Conservation (phyloP, 2,797 vertebrate species). For the Amazona finschi region DNA sequence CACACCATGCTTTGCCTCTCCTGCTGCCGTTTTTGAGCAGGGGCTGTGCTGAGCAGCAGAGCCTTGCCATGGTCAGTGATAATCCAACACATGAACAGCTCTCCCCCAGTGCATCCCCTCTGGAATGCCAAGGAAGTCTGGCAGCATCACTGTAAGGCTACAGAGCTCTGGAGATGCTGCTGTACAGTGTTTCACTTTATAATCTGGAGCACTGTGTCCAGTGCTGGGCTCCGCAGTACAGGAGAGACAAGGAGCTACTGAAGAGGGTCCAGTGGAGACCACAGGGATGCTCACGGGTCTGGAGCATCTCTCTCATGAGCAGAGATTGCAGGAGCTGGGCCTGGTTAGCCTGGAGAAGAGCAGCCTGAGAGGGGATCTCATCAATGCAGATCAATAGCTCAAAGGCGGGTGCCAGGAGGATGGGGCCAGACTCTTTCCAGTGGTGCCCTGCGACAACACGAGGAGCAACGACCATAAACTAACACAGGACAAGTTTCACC, state of each 20-base stretch:
- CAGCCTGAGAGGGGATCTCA: not conserved
- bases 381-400: not conserved
- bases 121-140: not conserved
- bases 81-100: not conserved
- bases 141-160: not conserved
- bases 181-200: not conserved
- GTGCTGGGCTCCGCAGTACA: not conserved
- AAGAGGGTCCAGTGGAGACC: not conserved
- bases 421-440: not conserved
- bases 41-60: not conserved
- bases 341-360: not conserved
- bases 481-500: not conserved
- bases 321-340: not conserved
- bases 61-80: not conserved
- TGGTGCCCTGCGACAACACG: not conserved
- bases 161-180: not conserved
- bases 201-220: not conserved
- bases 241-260: not conserved
- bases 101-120: rapidly evolving
- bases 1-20: rapidly evolving
- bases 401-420: not conserved
- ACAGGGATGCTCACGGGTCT: not conserved
- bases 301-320: not conserved
- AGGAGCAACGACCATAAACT: not conserved
- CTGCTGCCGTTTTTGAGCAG: rapidly evolving